phyloP scores from a whole-genome alignment of 2,888 invertebrate species.

The Caenorhabditis angaria region DNA sequence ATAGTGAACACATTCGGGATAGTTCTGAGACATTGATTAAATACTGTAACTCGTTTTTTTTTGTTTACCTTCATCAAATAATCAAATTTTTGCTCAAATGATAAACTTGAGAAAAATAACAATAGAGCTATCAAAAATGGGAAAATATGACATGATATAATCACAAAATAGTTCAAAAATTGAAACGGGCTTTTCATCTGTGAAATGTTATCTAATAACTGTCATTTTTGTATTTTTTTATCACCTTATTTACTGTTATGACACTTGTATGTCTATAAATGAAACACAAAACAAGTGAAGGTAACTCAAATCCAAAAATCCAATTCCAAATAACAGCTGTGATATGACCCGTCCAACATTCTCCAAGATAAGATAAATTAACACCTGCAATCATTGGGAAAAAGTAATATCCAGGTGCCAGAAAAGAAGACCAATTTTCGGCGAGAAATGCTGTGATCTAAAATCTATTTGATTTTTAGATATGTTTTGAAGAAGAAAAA shows the following conservation, averaged over 20 bases:
- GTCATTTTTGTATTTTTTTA: background rate
- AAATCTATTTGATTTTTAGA: too few species aligned
- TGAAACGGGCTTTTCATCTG: conserved; percentile 14
- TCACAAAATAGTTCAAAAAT: conserved; percentile 1
- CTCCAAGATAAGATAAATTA: conserved; percentile 7
- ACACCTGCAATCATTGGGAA: conserved; percentile 33
- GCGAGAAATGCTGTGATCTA: conserved; percentile 21
- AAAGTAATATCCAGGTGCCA: conserved; percentile 27
- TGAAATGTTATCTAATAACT: background rate
- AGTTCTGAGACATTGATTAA: background rate
- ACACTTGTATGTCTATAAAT: conserved; percentile 25
- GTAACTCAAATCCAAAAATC: conserved; percentile 19
- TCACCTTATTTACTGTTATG: conserved; percentile 13
- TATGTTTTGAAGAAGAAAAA: conserved; percentile 4
- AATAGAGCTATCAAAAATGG: background rate
- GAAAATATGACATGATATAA: conserved; percentile 19
- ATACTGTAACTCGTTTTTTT: too few species aligned
- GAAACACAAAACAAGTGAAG: conserved; percentile 23
- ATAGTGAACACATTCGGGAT: background rate
- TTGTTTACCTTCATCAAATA: background rate
- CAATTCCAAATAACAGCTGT: background rate
- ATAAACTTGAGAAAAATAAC: background rate
- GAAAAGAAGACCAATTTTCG: conserved; percentile 24
- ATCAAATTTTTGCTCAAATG: background rate
- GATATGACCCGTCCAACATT: background rate